phyloP scores from a whole-genome alignment of 2,113 vertebrate genomes.

The Steatornis caripensis region DNA sequence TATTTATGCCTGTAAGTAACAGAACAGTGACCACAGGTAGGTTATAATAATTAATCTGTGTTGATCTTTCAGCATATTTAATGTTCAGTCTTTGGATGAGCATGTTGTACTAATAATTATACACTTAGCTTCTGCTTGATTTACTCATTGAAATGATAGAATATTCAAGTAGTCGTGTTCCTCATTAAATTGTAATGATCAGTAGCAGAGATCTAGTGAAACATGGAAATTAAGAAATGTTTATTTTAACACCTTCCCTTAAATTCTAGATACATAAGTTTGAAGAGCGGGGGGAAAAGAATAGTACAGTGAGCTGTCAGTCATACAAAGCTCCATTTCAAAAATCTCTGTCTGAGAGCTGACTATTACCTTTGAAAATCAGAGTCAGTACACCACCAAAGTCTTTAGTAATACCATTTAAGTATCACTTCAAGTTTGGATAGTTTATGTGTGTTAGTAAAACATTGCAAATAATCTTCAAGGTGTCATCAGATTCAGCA shows the following conservation, averaged over 20 bases:
- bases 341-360: not conserved
- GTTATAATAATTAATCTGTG: not conserved
- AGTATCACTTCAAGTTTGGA: not conserved
- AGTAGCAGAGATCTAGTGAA: not conserved
- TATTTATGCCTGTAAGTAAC: not conserved
- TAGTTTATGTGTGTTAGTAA: not conserved
- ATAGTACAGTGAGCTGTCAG: not conserved
- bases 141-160: not conserved
- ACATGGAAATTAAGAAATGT: not conserved
- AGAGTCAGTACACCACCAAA: not conserved
- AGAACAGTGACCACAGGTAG: not conserved
- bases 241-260: not conserved
- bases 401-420: not conserved
- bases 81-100: not conserved
- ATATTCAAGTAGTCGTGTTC: not conserved
- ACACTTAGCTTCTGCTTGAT: not conserved
- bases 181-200: not conserved
- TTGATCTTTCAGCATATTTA: not conserved
- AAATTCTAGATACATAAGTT: not conserved
- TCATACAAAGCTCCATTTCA: not conserved
- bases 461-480: not conserved
- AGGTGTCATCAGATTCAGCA: not conserved
- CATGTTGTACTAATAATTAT: not conserved
- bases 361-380: not conserved
- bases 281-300: not conserved